A percentile compares a stretch with the other conserved stretches of the same genome.
Conservation (phyloP, 2,113 vertebrate species). For the Mirounga angustirostris region DNA sequence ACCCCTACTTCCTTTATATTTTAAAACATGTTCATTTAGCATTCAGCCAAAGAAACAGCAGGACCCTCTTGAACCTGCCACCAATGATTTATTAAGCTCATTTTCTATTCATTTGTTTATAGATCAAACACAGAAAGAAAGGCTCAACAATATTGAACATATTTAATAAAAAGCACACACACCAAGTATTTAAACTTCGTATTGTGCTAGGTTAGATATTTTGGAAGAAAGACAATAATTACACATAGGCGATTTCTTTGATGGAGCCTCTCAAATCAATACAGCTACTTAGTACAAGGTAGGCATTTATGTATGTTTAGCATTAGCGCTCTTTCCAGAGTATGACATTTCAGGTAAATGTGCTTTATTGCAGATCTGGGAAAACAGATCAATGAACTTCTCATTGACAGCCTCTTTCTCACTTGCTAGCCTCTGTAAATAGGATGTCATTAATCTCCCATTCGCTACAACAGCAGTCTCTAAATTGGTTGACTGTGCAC, state of each 20-base stretch:
- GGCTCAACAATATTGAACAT: slow-evolving; percentile 79
- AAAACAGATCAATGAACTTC: slow-evolving; percentile 71
- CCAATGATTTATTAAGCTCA: slow-evolving; percentile 87
- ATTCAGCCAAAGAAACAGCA: slow-evolving; percentile 79
- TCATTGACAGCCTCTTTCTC: slow-evolving; percentile 74
- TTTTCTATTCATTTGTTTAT: slow-evolving; percentile 89
- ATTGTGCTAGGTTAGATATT: slow-evolving; percentile 62
- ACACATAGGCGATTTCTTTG: slow-evolving; percentile 81
- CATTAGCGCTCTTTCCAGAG: slow-evolving; percentile 33
- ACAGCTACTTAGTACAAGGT: slow-evolving; percentile 78
- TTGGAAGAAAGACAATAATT: slow-evolving; percentile 84
- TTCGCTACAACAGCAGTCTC: slow-evolving; percentile 38
- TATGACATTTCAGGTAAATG: slow-evolving; percentile 67
- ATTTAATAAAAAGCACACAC: slow-evolving; percentile 80
- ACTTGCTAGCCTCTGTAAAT: slow-evolving; percentile 52
- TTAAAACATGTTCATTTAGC: slow-evolving; percentile 76
- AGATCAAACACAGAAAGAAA: slow-evolving; percentile 85
- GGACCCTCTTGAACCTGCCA: slow-evolving; percentile 84
- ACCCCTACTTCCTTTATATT: slow-evolving; percentile 34
- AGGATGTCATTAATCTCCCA: slow-evolving; percentile 51
- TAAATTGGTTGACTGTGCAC: slow-evolving; percentile 47
- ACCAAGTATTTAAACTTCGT: slow-evolving; percentile 76
- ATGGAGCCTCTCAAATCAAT: slow-evolving; percentile 85
- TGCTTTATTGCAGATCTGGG: slow-evolving; percentile 56
- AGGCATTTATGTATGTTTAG: slow-evolving; percentile 70